phyloP scores from a whole-genome alignment of 2,113 vertebrate species.

The Myodes glareolus region DNA sequence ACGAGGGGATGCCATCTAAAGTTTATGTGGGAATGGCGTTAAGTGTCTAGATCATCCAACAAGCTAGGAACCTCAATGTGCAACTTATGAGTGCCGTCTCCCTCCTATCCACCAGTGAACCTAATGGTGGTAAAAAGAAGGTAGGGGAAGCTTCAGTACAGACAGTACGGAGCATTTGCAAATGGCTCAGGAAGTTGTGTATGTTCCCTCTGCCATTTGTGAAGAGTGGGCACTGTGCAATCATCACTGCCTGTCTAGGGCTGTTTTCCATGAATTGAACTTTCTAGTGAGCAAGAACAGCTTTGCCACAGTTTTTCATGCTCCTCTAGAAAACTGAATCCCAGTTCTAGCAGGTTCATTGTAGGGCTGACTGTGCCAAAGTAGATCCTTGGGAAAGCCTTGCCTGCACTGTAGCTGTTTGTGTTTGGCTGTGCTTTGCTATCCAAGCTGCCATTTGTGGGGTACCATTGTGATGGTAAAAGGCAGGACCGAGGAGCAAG shows the following conservation, averaged over 20 bases:
- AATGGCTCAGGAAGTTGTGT: neutral
- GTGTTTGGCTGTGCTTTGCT: neutral
- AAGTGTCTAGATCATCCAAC: neutral
- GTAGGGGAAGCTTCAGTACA: neutral
- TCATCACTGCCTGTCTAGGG: neutral
- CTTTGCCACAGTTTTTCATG: neutral
- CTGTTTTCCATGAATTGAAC: neutral
- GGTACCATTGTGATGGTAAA: constrained; percentile 65
- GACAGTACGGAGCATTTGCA: neutral
- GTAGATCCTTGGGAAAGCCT: constrained; percentile 50
- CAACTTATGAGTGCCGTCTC: neutral
- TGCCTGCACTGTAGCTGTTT: neutral
- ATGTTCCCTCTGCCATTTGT: neutral
- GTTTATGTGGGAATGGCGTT: rapidly evolving
- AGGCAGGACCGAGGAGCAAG: constrained; percentile 49
- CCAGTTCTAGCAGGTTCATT: constrained; percentile 55
- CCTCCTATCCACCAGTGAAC: neutral
- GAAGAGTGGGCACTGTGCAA: neutral
- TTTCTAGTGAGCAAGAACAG: neutral
- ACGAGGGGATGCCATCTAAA: rapidly evolving
- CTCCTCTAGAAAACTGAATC: constrained; percentile 56
- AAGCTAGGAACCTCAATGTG: neutral
- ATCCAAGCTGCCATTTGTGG: constrained; percentile 68
- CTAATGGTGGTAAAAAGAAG: neutral
- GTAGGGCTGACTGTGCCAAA: constrained; percentile 45